phyloP scores from a whole-genome alignment of 2,888 invertebrate species.

The Strigamia crassipes region DNA sequence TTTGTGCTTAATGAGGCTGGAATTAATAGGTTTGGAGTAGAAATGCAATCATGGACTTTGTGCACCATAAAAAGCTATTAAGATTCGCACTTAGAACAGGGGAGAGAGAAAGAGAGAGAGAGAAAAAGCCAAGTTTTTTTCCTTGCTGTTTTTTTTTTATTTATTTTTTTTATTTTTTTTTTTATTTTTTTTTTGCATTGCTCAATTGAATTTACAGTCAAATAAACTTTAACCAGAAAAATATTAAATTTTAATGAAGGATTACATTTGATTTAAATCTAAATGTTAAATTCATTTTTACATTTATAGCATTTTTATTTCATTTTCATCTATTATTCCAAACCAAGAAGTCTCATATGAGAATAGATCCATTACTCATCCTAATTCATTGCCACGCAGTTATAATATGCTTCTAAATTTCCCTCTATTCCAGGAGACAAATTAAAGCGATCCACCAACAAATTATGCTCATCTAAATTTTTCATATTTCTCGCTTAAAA shows the following conservation, averaged over 20 bases:
- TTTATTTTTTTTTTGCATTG: neutral
- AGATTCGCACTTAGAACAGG: conserved; percentile 35
- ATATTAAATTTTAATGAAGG: neutral
- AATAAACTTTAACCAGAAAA: neutral
- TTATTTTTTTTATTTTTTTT: neutral
- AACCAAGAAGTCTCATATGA: no score
- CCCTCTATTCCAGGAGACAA: no score
- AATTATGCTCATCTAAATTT: no score
- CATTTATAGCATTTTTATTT: no score
- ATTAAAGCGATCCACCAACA: no score
- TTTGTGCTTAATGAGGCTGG: conserved; percentile 40
- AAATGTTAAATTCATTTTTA: neutral
- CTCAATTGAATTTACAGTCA: neutral
- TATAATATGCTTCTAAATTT: no score
- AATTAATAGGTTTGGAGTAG: conserved; percentile 39
- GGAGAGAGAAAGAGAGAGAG: conserved; percentile 20
- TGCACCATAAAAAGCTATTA: conserved; percentile 35
- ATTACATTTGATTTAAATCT: neutral
- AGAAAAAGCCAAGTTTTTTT: conserved; percentile 29
- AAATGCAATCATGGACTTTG: conserved; percentile 42
- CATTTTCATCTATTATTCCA: no score
- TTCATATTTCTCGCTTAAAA: no score
- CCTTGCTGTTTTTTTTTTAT: neutral
- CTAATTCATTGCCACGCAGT: no score
- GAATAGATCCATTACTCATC: no score